These are phyloP conservation scores for Plagodis pulveraria DNA, from an alignment of 2,888 invertebrate species.

Conservation along the genomic window DNA sequence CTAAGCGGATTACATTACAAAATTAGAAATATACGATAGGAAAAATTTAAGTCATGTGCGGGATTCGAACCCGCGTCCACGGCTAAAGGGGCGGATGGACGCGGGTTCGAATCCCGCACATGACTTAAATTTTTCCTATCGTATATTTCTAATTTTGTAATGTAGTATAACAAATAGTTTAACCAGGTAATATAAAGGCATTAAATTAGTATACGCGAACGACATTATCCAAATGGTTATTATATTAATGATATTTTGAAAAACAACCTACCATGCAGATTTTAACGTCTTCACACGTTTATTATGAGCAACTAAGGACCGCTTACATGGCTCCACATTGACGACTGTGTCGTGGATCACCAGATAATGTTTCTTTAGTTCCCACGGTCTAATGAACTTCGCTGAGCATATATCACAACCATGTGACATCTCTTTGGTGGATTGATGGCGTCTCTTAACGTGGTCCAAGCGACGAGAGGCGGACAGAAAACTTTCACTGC, in stretches of 20 bases:
- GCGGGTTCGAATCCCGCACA: too few species aligned
- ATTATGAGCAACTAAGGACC: constrained; percentile 25
- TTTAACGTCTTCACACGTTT: constrained; percentile 28
- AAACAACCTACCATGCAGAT: constrained; percentile 30
- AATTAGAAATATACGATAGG: too few species aligned
- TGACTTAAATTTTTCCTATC: too few species aligned
- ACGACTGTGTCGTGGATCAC: constrained; percentile 51
- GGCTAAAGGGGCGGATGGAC: too few species aligned
- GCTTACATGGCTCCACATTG: constrained; percentile 41
- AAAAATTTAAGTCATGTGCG: too few species aligned
- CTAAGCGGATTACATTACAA: too few species aligned
- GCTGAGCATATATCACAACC: constrained; percentile 65
- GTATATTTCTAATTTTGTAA: too few species aligned
- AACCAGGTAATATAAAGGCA: too few species aligned
- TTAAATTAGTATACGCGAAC: too few species aligned
- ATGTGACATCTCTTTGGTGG: constrained; percentile 57
- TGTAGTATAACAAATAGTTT: too few species aligned
- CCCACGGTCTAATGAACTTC: constrained; percentile 68
- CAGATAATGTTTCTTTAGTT: constrained; percentile 67
- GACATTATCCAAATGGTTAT: background rate
- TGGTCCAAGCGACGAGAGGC: constrained; percentile 71
- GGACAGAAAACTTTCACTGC: constrained; percentile 69
- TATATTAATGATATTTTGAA: background rate
- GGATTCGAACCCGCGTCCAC: too few species aligned
- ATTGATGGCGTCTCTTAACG: constrained; percentile 65